phyloP scores from a whole-genome alignment of 2,797 vertebrate genomes.

The Margarornis squamiger region DNA sequence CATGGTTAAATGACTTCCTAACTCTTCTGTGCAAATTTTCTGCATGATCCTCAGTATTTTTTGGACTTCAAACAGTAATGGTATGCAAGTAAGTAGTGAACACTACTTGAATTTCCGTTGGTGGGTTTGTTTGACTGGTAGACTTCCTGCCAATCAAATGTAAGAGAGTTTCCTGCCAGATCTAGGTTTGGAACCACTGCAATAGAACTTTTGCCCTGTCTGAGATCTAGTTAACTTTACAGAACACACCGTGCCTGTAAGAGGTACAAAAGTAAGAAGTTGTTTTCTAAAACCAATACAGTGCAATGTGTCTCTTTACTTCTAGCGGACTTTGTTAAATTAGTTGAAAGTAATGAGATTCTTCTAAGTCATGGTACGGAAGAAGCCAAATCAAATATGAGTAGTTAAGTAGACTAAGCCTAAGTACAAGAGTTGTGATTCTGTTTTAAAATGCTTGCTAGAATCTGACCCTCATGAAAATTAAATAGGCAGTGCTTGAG shows the following conservation, averaged over 20 bases:
- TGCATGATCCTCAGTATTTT: neutral
- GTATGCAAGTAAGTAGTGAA: neutral
- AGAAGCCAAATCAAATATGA: neutral
- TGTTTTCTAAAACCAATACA: neutral
- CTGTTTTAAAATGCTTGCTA: neutral
- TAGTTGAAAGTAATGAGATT: neutral
- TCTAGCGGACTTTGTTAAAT: neutral
- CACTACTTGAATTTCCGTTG: neutral
- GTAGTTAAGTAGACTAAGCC: neutral
- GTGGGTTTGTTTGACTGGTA: neutral
- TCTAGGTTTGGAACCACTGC: neutral
- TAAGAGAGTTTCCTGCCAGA: neutral
- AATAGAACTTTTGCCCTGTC: neutral
- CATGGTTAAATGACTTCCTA: neutral
- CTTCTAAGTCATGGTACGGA: rapidly evolving
- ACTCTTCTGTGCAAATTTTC: neutral
- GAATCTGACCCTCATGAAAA: neutral
- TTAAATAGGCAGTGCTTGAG: neutral
- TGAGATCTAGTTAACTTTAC: neutral
- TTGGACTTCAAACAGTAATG: neutral
- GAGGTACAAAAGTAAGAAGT: neutral
- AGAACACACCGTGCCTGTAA: neutral
- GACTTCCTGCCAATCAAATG: neutral
- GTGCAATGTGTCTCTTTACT: neutral
- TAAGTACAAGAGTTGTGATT: neutral